A percentile compares a stretch with the other conserved stretches of the same genome.
phyloP scores from a whole-genome alignment of 2,113 vertebrate species.

The Campylomormyrus tamandua region DNA sequence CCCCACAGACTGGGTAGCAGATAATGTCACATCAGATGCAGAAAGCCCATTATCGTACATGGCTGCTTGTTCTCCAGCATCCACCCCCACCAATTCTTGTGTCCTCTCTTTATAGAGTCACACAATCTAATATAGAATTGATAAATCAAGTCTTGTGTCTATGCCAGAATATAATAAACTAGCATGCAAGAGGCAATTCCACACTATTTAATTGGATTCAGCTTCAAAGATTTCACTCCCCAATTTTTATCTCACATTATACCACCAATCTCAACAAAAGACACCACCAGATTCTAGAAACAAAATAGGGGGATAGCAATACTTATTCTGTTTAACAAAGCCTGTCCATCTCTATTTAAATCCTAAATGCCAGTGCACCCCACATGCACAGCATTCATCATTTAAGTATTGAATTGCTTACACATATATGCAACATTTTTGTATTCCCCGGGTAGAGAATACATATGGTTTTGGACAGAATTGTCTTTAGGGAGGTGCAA shows the following conservation, averaged over 20 bases:
- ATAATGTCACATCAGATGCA: slow-evolving; percentile 82
- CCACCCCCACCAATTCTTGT: slow-evolving; percentile 19
- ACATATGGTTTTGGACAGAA: not conserved
- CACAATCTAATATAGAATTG: slow-evolving; percentile 83
- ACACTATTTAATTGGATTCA: slow-evolving; percentile 80
- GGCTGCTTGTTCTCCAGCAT: slow-evolving; percentile 72
- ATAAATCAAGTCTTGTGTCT: slow-evolving; percentile 84
- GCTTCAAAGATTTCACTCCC: slow-evolving; percentile 82
- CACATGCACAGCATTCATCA: not conserved
- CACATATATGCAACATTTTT: not conserved
- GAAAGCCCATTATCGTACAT: slow-evolving; percentile 82
- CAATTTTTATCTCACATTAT: slow-evolving; percentile 79
- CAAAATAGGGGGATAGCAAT: slow-evolving; percentile 77
- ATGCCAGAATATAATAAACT: slow-evolving; percentile 86
- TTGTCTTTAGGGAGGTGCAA: not conserved
- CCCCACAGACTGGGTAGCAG: slow-evolving; percentile 82
- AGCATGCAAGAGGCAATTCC: slow-evolving; percentile 76
- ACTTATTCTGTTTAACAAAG: slow-evolving; percentile 65
- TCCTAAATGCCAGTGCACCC: slow-evolving; percentile 28
- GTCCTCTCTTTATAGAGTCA: slow-evolving; percentile 44
- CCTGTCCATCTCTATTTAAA: slow-evolving; percentile 36
- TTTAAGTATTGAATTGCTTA: not conserved
- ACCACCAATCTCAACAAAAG: slow-evolving; percentile 78
- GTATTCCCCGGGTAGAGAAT: not conserved
- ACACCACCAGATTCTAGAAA: slow-evolving; percentile 76